phyloP scores from a whole-genome alignment of 64 coral and sea anemone genomes.

The Hydrozoanthus tunicans region DNA sequence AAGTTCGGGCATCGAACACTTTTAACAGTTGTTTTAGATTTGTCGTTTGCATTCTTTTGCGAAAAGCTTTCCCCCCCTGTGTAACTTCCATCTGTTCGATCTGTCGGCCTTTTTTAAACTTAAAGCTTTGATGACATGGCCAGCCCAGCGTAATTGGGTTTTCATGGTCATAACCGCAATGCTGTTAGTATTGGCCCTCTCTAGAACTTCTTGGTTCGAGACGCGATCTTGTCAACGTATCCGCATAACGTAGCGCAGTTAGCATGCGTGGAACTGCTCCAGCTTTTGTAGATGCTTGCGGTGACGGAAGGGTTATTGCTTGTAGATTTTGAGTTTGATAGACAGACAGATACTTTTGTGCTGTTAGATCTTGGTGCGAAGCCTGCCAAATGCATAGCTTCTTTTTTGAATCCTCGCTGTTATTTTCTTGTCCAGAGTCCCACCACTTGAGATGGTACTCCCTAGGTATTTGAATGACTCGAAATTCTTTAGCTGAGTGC shows the following conservation, averaged over 20 bases:
- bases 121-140: not conserved
- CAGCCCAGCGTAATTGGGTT: slow-evolving; percentile 34
- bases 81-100: too few species aligned
- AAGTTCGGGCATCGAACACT: too few species aligned
- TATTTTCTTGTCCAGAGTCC: slow-evolving; percentile 11
- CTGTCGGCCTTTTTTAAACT: too few species aligned
- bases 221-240: slow-evolving; percentile 20
- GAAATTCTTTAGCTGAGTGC: not conserved
- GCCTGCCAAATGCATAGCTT: slow-evolving; percentile 14
- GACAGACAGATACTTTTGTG: not conserved
- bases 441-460: not conserved
- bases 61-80: not conserved
- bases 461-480: slow-evolving; percentile 20
- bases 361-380: not conserved
- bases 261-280: slow-evolving; percentile 40
- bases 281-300: slow-evolving; percentile 6
- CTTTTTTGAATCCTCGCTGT: slow-evolving; percentile 6
- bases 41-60: too few species aligned
- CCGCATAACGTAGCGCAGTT: not conserved
- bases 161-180: not conserved
- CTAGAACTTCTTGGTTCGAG: slow-evolving; percentile 4
- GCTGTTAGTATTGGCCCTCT: not conserved
- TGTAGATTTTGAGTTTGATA: slow-evolving; percentile 44
- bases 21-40: too few species aligned
- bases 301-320: slow-evolving; percentile 7